Conservation (phyloP, 2,113 vertebrate genomes). For the Condylura cristata region DNA sequence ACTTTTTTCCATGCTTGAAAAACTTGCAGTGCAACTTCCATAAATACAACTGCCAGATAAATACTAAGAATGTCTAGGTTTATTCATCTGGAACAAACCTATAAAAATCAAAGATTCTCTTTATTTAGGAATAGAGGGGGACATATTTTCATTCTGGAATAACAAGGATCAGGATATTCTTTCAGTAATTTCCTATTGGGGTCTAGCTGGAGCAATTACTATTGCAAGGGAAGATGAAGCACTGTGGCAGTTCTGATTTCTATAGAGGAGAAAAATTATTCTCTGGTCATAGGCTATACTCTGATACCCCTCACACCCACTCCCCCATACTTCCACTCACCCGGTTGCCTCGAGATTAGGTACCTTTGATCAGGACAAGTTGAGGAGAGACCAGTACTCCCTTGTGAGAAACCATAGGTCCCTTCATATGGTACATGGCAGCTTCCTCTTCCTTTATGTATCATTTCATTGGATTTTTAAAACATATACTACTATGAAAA, state of each 20-base stretch:
- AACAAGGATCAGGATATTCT: neutral
- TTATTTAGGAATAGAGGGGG: neutral
- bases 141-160: neutral
- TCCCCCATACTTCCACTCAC: neutral
- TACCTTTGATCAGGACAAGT: neutral
- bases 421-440: neutral
- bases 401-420: neutral
- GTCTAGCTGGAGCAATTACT: neutral
- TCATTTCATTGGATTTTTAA: neutral
- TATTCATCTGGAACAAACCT: conserved; percentile 22
- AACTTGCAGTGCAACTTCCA: neutral
- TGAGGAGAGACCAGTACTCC: neutral
- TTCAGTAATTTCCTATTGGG: neutral
- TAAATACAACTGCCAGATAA: conserved; percentile 22
- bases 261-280: neutral
- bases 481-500: neutral
- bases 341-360: neutral
- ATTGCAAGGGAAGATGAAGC: neutral
- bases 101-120: conserved; percentile 18
- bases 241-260: neutral
- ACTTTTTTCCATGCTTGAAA: conserved; percentile 54
- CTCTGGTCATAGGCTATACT: neutral
- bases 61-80: conserved; percentile 12
- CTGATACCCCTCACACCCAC: neutral
- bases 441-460: neutral